Evolutionary conservation across 1,140 invertebrate genomes (phyloP).

Genomic region (Rhagoletis zephyria): DNA sequence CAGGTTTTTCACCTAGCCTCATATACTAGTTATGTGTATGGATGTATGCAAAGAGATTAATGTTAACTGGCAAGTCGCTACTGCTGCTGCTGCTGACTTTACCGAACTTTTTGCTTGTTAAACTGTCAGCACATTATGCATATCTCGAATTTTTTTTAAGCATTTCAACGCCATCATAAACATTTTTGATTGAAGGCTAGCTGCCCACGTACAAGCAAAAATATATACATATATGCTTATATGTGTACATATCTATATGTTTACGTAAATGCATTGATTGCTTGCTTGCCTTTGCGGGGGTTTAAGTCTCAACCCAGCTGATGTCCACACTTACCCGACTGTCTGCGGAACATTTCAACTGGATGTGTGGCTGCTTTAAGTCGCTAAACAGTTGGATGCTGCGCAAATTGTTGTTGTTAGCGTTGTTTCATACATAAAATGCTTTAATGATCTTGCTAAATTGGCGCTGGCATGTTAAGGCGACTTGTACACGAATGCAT

Average conservation of each 20-base stretch:
- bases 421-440: conserved; percentile 33
- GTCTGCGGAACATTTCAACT: too few relatives aligned
- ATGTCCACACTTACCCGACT: not conserved
- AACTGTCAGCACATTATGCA: conserved; percentile 42
- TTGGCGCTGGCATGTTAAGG: conserved; percentile 32
- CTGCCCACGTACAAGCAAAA: not conserved
- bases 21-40: too few relatives aligned
- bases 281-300: not conserved
- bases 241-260: not conserved
- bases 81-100: not conserved
- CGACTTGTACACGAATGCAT: conserved; percentile 6
- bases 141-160: conserved; percentile 37
- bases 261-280: not conserved
- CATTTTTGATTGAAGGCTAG: conserved; percentile 39
- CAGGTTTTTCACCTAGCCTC: not conserved
- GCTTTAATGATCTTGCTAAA: conserved; percentile 42
- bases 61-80: too few relatives aligned
- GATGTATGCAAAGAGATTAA: too few relatives aligned
- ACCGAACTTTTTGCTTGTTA: conserved; percentile 42
- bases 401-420: not conserved
- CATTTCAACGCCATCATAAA: conserved; percentile 48
- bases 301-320: not conserved
- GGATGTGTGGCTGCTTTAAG: not conserved
- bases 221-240: not conserved
- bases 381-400: conserved; percentile 15